A percentile compares a stretch with the other conserved stretches of the same genome.
Evolutionary conservation across 2,888 invertebrate species (phyloP).

Genomic region (Yponomeuta cagnagella): DNA sequence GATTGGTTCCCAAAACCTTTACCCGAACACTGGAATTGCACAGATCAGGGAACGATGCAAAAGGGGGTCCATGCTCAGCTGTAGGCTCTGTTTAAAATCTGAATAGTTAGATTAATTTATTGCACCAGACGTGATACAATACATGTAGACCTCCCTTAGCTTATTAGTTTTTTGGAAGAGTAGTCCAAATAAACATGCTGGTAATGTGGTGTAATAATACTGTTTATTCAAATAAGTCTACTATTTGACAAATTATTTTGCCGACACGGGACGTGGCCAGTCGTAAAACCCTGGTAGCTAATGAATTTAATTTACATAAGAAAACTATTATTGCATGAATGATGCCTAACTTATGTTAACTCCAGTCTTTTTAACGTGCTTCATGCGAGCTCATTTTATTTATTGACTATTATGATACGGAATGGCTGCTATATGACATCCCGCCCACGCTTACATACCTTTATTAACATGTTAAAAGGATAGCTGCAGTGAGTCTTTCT

Average conservation of each 20-base stretch:
- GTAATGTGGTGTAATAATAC: constrained; percentile 22
- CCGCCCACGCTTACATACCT: constrained; percentile 42
- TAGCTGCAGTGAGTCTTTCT: constrained; percentile 21
- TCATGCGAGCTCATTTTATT: constrained; percentile 12
- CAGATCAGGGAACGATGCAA: too few relatives aligned
- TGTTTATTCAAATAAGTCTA: constrained; percentile 26
- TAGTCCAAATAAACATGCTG: neutral
- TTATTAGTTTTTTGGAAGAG: neutral
- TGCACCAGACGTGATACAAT: too few relatives aligned
- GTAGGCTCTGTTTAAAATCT: too few relatives aligned
- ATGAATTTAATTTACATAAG: constrained; percentile 64
- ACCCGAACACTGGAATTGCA: too few relatives aligned
- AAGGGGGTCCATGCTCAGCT: too few relatives aligned
- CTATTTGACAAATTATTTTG: constrained; percentile 26
- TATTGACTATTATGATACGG: constrained; percentile 38
- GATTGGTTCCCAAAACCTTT: too few relatives aligned
- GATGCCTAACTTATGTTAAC: constrained; percentile 44
- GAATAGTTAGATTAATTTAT: too few relatives aligned
- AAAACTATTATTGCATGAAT: constrained; percentile 57
- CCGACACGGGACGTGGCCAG: constrained; percentile 22
- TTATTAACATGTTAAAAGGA: constrained; percentile 40
- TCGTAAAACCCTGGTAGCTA: constrained; percentile 39
- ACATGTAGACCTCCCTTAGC: neutral
- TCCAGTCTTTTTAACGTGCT: constrained; percentile 16
- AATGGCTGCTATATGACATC: constrained; percentile 45